Conservation (phyloP, 2,888 invertebrate species). For the Epirrhoe alternata region DNA sequence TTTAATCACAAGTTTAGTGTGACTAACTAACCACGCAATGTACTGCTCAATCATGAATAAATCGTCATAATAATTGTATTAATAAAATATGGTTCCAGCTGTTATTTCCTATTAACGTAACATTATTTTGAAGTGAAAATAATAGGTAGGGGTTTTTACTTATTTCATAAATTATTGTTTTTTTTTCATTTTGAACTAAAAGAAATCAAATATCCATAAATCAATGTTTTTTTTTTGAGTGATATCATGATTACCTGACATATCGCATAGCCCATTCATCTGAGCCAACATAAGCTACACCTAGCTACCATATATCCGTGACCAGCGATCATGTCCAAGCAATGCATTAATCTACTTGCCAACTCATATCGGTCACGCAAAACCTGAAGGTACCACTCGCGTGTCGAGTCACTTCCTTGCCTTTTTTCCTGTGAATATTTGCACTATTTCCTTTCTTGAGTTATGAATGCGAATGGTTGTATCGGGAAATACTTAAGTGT, state of each 20-base stretch:
- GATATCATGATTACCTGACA: too few species aligned
- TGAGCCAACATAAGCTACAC: background rate
- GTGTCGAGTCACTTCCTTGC: constrained; percentile 30
- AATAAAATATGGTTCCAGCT: background rate
- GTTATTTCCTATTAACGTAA: background rate
- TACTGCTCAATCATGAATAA: constrained; percentile 35
- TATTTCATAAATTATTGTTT: too few species aligned
- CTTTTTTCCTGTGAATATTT: constrained; percentile 22
- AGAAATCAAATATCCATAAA: too few species aligned
- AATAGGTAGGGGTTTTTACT: too few species aligned
- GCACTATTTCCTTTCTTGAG: constrained; percentile 16
- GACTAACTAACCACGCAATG: constrained; percentile 33
- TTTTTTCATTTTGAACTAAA: too few species aligned
- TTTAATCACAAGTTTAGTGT: constrained; percentile 19
- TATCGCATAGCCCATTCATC: too few species aligned
- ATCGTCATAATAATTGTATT: constrained; percentile 19
- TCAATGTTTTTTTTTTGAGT: too few species aligned
- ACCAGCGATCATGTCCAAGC: constrained; percentile 27
- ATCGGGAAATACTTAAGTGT: background rate
- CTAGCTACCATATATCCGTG: constrained; percentile 17
- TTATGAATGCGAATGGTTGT: background rate
- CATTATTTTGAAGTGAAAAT: too few species aligned
- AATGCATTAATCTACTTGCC: constrained; percentile 37
- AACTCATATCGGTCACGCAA: constrained; percentile 36
- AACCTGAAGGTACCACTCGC: constrained; percentile 26